A percentile compares a stretch with the other conserved stretches of the same genome.
Evolutionary conservation across 2,113 vertebrate species (phyloP).

Genomic region (Struthidea cinerea): DNA sequence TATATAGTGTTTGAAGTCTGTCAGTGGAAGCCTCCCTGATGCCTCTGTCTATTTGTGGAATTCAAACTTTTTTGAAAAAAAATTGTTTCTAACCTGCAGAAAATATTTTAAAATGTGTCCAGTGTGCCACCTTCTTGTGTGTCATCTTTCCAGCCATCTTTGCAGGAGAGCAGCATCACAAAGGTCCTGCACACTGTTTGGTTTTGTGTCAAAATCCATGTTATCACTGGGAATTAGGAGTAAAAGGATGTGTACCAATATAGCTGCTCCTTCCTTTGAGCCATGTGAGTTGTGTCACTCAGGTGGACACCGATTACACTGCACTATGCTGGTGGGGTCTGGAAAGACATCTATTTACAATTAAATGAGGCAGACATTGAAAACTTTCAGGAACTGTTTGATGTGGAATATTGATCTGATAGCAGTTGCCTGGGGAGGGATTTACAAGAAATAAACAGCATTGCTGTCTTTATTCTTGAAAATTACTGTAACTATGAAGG

Average conservation of each 20-base stretch:
- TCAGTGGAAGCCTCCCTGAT: not conserved
- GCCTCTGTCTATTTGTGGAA: not conserved
- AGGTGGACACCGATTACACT: not conserved
- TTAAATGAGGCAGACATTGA: not conserved
- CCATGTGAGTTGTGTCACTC: not conserved
- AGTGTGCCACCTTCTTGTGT: not conserved
- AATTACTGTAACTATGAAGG: not conserved
- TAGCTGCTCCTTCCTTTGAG: not conserved
- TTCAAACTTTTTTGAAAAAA: not conserved
- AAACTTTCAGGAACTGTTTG: not conserved
- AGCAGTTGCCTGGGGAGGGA: not conserved
- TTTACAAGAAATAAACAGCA: not conserved
- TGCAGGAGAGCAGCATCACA: not conserved
- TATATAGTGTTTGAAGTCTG: not conserved
- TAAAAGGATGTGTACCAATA: not conserved
- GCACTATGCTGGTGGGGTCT: not conserved
- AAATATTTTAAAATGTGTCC: not conserved
- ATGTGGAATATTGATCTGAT: not conserved
- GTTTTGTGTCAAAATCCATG: not conserved
- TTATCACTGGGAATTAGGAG: not conserved
- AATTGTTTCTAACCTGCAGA: not conserved
- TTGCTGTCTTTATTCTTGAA: not conserved
- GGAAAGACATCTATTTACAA: not conserved
- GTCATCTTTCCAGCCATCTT: not conserved
- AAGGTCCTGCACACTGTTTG: not conserved